Conservation (phyloP, 2,888 invertebrate genomes). For the Norana najaformis region DNA sequence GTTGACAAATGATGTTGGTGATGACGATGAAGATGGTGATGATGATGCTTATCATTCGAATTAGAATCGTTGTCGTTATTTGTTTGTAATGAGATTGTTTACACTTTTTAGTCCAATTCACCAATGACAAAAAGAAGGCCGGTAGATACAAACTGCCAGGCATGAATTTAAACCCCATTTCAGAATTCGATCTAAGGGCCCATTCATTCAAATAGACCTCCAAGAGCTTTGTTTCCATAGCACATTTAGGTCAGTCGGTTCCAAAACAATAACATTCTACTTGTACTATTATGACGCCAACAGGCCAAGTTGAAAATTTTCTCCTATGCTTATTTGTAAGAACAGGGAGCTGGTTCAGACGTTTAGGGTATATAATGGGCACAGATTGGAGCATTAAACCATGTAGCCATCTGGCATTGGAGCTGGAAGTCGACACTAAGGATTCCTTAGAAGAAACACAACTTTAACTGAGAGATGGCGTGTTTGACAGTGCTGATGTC, state of each 20-base stretch:
- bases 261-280: neutral
- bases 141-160: neutral
- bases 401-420: neutral
- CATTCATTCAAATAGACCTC: neutral
- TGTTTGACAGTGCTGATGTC: neutral
- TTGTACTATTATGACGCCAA: neutral
- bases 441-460: too few relatives aligned
- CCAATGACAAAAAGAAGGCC: too few relatives aligned
- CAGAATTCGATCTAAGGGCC: too few relatives aligned
- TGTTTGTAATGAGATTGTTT: neutral
- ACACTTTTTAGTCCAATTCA: neutral
- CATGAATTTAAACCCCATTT: neutral
- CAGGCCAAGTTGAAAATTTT: neutral
- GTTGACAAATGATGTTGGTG: neutral
- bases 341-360: neutral
- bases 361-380: neutral
- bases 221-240: neutral
- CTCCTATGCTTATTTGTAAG: neutral
- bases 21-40: conserved; percentile 1
- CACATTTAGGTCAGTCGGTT: neutral
- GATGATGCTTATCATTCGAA: neutral
- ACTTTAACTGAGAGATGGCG: neutral
- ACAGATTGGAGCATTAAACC: neutral
- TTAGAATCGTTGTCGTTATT: neutral
- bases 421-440: neutral